Base-by-base conservation (phyloP, 1,140 invertebrate species). In the Eupristina koningsbergeri region DNA sequence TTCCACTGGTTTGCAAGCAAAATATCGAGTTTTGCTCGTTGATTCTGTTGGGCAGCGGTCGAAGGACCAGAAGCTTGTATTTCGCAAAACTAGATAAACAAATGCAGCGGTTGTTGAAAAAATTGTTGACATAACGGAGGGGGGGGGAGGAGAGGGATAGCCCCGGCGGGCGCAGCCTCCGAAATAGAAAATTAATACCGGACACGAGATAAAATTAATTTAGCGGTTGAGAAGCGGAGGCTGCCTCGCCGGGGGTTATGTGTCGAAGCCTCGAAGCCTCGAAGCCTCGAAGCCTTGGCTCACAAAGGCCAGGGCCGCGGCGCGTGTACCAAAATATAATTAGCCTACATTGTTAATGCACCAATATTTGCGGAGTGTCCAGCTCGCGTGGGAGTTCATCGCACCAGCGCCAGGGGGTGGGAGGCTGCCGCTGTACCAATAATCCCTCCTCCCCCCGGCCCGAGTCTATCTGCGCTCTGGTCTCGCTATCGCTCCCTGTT, bases 201-300 rank as follows among this genome's bases (percentile, higher is more conserved):
- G 85, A 90, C 88, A 91, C 89, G 89, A 92, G 91, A 92, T 92
- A 92, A 92, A 93, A 93, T 92, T 92, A 93, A 93, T 92, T 92
- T 91, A 92, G 90, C 89, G 89, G 88, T 85, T 87, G 88, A 88
- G 88, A 84, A 19, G n/a, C n/a, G 77, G 80, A 17, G n/a, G 64
- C 64, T 13, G 17, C 29, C 15, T 22, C 85, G 87, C 92, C 90
- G 80, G 87, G 83, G 91, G 91, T 90, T 93, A 87, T 93, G 86
- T 93, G 86, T 89, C 80, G 89, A 91, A 92, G 89, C 87, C 88
- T 85, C 88, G 89, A 92, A n/a, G n/a, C n/a, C n/a, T n/a, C n/a
- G n/a, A n/a, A n/a, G n/a, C n/a, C n/a, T 89, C 80, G 89, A 91
- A 92, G 89, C 87, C 88, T 85, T 87, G 89, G 92, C n/a, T 93